phyloP scores from a whole-genome alignment of 2,888 invertebrate species.

The Mythimna lalbum region DNA sequence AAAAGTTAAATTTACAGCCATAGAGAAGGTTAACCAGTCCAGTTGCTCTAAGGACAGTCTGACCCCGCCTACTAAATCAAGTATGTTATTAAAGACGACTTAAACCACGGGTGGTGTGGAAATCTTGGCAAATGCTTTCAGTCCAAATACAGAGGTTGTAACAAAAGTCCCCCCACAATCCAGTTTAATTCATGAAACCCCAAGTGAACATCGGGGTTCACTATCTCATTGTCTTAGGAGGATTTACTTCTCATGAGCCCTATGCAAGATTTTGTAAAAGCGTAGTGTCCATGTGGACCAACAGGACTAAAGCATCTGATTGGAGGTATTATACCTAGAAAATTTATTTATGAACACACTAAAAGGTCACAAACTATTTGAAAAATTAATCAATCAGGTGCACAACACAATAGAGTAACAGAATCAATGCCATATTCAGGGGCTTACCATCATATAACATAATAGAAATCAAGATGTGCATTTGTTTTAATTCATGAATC shows the following conservation, averaged over 20 bases:
- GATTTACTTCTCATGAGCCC: too few species aligned
- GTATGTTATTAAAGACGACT: background rate
- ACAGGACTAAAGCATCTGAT: background rate
- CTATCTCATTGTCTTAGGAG: too few species aligned
- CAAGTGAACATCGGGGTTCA: too few species aligned
- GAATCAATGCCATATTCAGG: background rate
- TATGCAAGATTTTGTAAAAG: background rate
- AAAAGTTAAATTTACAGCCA: background rate
- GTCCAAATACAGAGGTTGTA: too few species aligned
- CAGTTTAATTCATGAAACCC: too few species aligned
- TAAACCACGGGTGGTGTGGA: background rate
- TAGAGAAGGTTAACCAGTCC: background rate
- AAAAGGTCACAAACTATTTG: background rate
- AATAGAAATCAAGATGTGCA: background rate
- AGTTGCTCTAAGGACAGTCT: background rate
- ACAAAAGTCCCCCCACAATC: too few species aligned
- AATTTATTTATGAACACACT: background rate
- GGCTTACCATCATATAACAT: background rate
- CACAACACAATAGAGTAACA: background rate
- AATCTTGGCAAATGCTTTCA: too few species aligned
- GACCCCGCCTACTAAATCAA: background rate
- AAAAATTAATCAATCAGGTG: background rate
- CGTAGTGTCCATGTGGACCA: too few species aligned
- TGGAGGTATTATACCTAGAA: background rate
- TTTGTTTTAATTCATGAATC: slow-evolving; percentile 21